These are phyloP conservation scores for Hormaphis cornu DNA, from an alignment of 1,140 invertebrate genomes.

Conservation along the genomic window DNA sequence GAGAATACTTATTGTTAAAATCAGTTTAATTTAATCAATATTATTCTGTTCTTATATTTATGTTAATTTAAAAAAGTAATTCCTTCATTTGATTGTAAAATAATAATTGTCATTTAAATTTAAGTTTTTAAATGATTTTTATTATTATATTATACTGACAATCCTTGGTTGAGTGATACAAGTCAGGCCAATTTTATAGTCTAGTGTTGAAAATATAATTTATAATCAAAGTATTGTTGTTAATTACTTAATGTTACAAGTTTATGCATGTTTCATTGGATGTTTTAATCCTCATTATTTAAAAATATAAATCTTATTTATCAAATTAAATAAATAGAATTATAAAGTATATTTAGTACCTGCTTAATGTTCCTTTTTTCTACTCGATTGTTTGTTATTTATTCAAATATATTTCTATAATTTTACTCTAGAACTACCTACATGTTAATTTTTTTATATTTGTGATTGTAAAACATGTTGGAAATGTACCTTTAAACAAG, in stretches of 20 bases:
- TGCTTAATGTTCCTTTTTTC: conserved; percentile 22
- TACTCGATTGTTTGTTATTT: not conserved
- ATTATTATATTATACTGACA: not conserved
- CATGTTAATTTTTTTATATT: too few relatives aligned
- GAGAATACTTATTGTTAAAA: too few relatives aligned
- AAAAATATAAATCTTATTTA: not conserved
- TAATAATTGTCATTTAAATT: not conserved
- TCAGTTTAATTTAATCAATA: too few relatives aligned
- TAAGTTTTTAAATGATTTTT: not conserved
- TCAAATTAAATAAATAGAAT: not conserved
- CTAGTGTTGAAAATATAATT: not conserved
- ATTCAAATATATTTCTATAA: too few relatives aligned
- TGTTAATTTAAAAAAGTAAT: not conserved
- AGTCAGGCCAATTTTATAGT: not conserved
- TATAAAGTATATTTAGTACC: conserved; percentile 6
- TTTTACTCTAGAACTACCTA: too few relatives aligned
- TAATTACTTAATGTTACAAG: not conserved
- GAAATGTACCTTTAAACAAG: too few relatives aligned
- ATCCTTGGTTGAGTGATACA: conserved; percentile 8
- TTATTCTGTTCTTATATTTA: too few relatives aligned
- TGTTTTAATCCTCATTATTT: not conserved
- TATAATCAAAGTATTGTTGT: not conserved
- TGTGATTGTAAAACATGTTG: too few relatives aligned
- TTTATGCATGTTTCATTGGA: not conserved
- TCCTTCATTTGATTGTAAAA: not conserved